Evolutionary conservation across 2,797 vertebrate species (phyloP).

Genomic region (Enteromius thamalakanensis): DNA sequence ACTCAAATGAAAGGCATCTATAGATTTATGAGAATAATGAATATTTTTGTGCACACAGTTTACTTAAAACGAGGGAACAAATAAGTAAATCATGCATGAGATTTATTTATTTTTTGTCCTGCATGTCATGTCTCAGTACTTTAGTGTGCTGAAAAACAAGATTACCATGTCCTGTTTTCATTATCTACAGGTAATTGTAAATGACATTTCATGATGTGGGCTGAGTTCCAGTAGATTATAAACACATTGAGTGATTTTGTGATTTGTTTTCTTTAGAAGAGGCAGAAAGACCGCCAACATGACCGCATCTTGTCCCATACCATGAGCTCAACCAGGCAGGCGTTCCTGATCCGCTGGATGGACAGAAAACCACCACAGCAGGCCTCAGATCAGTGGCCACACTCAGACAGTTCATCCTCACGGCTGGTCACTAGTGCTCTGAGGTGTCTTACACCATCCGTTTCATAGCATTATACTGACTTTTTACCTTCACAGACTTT

Average conservation of each 20-base stretch:
- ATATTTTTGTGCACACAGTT: too few relatives aligned
- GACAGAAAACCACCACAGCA: slow-evolving; percentile 39
- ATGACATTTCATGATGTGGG: background rate
- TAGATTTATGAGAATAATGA: too few relatives aligned
- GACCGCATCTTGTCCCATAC: slow-evolving; percentile 63
- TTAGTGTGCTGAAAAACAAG: background rate
- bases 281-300: slow-evolving; percentile 77
- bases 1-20: too few relatives aligned
- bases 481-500: slow-evolving; percentile 42
- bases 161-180: background rate
- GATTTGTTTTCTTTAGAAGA: slow-evolving; percentile 70
- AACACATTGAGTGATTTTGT: background rate
- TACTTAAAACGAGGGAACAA: too few relatives aligned
- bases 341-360: slow-evolving; percentile 57
- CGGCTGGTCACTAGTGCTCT: background rate
- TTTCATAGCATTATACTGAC: slow-evolving; percentile 28
- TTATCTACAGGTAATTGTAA: background rate
- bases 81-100: too few relatives aligned
- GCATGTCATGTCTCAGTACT: background rate
- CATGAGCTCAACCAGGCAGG: slow-evolving; percentile 54
- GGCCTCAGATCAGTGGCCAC: slow-evolving; percentile 43
- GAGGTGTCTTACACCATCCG: slow-evolving; percentile 28
- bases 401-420: slow-evolving; percentile 24
- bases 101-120: too few relatives aligned
- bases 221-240: background rate